A percentile compares a stretch with the other conserved stretches of the same genome.
These are phyloP conservation scores for Dysmachus trigonus DNA, from an alignment of 2,888 invertebrate genomes.

Conservation along the genomic window DNA sequence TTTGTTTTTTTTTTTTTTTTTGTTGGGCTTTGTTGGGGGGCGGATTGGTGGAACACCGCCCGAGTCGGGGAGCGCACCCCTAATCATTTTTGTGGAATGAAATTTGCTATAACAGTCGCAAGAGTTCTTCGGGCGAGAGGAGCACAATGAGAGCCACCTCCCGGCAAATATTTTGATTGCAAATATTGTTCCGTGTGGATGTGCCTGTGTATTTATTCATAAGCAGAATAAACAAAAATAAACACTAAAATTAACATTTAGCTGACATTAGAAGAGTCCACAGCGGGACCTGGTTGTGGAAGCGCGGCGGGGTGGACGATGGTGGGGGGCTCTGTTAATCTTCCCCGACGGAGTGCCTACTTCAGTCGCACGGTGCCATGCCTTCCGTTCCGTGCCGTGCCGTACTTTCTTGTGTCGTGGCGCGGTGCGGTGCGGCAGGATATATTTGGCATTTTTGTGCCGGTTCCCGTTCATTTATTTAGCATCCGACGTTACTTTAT, in stretches of 20 bases:
- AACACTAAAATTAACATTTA: constrained; percentile 45
- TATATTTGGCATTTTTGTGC: not conserved
- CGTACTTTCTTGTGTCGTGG: not conserved
- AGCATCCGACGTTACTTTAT: constrained; percentile 41
- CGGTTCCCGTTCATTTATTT: constrained; percentile 22
- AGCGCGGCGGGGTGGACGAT: not conserved
- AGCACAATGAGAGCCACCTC: constrained; percentile 33
- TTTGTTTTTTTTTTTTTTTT: not conserved
- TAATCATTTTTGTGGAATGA: constrained; percentile 3
- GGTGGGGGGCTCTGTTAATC: constrained; percentile 2
- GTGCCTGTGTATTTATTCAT: constrained; percentile 40
- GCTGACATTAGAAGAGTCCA: constrained; percentile 41
- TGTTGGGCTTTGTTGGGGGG: not conserved
- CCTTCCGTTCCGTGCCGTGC: not conserved
- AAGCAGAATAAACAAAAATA: constrained; percentile 41
- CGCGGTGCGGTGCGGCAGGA: not conserved
- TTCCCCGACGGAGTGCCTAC: constrained; percentile 23
- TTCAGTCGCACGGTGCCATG: not conserved
- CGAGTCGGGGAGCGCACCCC: not conserved
- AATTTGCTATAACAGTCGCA: constrained; percentile 31
- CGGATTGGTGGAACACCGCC: not conserved
- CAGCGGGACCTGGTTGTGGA: not conserved
- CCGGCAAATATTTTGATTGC: constrained; percentile 45
- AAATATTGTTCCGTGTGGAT: constrained; percentile 43
- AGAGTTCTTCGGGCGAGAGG: constrained; percentile 24